Base-by-base conservation (phyloP, 2,113 vertebrate genomes). In the Rhinopithecus roxellana region DNA sequence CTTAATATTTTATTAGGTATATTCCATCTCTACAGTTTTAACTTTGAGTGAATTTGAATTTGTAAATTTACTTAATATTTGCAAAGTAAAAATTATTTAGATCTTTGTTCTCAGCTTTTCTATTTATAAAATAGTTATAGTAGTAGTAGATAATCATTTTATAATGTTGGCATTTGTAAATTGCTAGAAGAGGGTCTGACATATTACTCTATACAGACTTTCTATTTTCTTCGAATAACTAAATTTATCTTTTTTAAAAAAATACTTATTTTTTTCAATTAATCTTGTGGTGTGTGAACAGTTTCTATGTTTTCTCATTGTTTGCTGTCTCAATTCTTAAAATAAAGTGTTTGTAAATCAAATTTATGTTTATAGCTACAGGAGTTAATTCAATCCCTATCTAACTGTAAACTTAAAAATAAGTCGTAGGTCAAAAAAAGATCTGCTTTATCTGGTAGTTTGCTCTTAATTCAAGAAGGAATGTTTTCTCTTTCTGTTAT, bases 381-480 rank as follows among this genome's bases (percentile, higher is more conserved):
- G 32, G 27, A 83, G 82, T 93, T 70, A 90, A 86, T 64, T 94
- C 35, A 82, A 74, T 79, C 14, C 7, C 45, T 92, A 8, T 40
- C 1, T 43, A 89, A 81, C 6, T 72, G 38, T 67, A 38, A 91
- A 84, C 38, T 81, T n/a, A 77, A 95, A 97, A 93, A 35, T 59
- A 61, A 77, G 6, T 5, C 52, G 7, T 13, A 69, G 13, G 17
- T 32, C 30, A 64, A 38, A 79, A 32, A 32, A 59, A 90, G 12
- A 75, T 67, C 70, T 79, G 5, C 20, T 95, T 84, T 82, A 8
- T 75, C 32, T 84, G 11, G 55, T 79, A 91, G 40, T 67, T 89
- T 90, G 14, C 6, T 93, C 89, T 93, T 75, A 89, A 90, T 83
- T 6, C 78, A 95, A 93, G 18, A 90, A 69, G 11, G 17, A n/a